Base-by-base conservation (phyloP, 2,113 vertebrate species). In the Erinaceus europaeus region DNA sequence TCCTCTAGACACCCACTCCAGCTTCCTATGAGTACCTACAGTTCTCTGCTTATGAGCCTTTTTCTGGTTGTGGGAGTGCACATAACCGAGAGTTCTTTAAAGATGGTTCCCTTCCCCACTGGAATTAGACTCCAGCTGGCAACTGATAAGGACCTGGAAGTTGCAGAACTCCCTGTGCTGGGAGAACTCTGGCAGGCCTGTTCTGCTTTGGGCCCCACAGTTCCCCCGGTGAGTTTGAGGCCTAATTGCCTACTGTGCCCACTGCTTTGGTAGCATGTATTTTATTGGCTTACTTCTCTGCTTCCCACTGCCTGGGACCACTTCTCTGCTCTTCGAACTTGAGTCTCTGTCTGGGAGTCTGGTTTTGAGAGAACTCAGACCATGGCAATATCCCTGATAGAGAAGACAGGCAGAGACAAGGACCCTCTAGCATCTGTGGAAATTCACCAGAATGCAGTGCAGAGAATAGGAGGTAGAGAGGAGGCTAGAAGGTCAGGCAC, bases 241-340 rank as follows among this genome's bases (percentile, higher is more conserved):
- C 2, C 50, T 29, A 29, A n/a, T 1, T 17, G 38, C 20, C 18
- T 53, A 1, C 25, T 0, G 20, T 5, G 5, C 5, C 32, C 20
- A 20, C 40, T 2, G 57, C 21, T 12, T 71, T 25, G 25, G 69
- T 15, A 44, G 12, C 34, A 25, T 4, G 2, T 0, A 27, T 74
- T 61, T 25, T 29, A 13, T 46, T 64, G n/a, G 40, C 21, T 57
- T 75, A 64, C 78, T 53, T 86, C 62, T 40, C 83, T 44, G 9
- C 64, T 20, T 57, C 50, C 9, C 38, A 23, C 73, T 57, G 75
- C 42, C 67, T 34, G 50, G 38, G 29, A 38, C 59, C 68, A 46
- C 14, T 50, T 32, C 74, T 69, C 4, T 1, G 15, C 10, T 21
- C 15, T 50, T 61, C 25, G 40, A 27, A 6, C 61, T n/a, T 38